Conservation (phyloP, 2,113 vertebrate genomes). For the Ailurus styani region DNA sequence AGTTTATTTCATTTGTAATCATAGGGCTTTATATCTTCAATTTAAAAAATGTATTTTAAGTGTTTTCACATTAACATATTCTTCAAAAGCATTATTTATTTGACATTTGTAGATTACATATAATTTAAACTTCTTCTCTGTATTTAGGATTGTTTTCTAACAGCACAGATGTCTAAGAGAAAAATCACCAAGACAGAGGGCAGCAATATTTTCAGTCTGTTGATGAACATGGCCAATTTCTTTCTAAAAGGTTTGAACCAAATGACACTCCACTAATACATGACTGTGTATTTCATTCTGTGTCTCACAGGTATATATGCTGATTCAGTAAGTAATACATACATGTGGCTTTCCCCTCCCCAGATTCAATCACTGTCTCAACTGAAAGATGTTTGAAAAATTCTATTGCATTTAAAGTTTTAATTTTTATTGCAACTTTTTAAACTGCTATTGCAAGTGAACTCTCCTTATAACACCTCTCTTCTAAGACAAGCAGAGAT, state of each 20-base stretch:
- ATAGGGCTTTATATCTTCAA: not conserved
- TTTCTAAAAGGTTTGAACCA: not conserved
- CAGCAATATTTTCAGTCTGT: not conserved
- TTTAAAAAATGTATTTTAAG: not conserved
- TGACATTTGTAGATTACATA: not conserved
- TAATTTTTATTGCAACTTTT: not conserved
- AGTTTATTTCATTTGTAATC: not conserved
- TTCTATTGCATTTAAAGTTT: not conserved
- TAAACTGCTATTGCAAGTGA: not conserved
- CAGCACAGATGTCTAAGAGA: not conserved
- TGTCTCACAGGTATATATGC: not conserved
- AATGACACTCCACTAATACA: not conserved
- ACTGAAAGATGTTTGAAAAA: not conserved
- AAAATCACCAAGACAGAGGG: not conserved
- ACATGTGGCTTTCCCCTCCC: not conserved
- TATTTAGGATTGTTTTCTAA: not conserved
- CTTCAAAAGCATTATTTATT: not conserved
- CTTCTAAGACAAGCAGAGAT: not conserved
- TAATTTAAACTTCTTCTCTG: not conserved
- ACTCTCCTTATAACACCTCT: not conserved
- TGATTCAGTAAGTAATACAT: not conserved
- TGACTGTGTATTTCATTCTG: not conserved
- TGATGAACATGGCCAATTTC: not conserved
- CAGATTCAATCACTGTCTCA: not conserved
- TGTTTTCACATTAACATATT: not conserved